Evolutionary conservation across 2,113 vertebrate genomes (phyloP).

Genomic region (Crotalus tigris): DNA sequence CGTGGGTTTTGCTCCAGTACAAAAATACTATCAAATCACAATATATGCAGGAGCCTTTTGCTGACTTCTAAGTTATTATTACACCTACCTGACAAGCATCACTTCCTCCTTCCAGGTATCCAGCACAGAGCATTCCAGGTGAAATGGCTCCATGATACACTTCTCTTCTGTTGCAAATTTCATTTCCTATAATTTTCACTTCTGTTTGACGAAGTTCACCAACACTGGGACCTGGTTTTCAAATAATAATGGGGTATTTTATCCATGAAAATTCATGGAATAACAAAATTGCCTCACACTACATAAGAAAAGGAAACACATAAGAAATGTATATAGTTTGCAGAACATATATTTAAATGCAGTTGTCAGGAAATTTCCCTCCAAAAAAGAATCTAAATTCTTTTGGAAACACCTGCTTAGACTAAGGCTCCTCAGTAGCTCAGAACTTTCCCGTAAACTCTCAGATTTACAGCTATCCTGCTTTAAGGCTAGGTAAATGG

Average conservation of each 20-base stretch:
- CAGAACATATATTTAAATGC: not conserved
- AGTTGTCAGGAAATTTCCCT: not conserved
- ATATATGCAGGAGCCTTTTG: not conserved
- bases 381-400: not conserved
- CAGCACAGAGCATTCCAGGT: conserved; percentile 87
- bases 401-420: not conserved
- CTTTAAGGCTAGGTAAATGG: not conserved
- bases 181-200: conserved; percentile 86
- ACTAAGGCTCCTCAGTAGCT: not conserved
- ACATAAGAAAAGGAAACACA: not conserved
- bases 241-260: not conserved
- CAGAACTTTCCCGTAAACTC: not conserved
- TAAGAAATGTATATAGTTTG: not conserved
- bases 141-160: conserved; percentile 70
- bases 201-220: conserved; percentile 82
- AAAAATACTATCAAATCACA: not conserved
- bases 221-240: conserved; percentile 51
- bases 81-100: conserved; percentile 89
- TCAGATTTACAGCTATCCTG: not conserved
- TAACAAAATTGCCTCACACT: not conserved
- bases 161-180: conserved; percentile 70
- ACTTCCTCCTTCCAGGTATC: conserved; percentile 78
- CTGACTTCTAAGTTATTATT: not conserved
- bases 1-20: not conserved
- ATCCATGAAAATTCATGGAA: not conserved